Conservation (phyloP, 2,113 vertebrate species). For the Choloepus hoffmanni region DNA sequence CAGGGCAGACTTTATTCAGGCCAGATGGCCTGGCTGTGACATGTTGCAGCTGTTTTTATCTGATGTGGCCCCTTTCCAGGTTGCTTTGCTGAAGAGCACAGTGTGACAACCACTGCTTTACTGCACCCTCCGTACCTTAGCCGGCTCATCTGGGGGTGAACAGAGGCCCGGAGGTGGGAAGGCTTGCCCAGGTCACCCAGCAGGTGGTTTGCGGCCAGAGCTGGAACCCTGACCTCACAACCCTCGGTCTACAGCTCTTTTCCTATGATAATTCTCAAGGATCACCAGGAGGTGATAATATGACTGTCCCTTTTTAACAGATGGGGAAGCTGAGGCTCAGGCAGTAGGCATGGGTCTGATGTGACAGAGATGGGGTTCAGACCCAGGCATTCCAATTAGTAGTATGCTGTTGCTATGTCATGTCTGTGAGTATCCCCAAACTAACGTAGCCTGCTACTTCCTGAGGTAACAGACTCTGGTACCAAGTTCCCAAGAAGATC, state of each 20-base stretch:
- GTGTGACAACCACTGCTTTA: neutral
- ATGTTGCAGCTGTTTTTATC: neutral
- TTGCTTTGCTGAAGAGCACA: neutral
- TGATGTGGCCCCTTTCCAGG: neutral
- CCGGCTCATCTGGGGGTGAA: neutral
- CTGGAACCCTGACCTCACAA: neutral
- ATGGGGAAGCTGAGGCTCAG: neutral
- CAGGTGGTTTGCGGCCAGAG: neutral
- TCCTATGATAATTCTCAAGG: neutral
- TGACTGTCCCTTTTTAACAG: neutral
- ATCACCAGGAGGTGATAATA: rapidly evolving
- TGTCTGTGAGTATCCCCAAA: rapidly evolving
- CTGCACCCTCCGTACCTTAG: neutral
- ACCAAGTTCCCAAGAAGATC: neutral
- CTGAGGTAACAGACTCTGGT: neutral
- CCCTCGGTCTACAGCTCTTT: neutral
- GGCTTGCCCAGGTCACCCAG: neutral
- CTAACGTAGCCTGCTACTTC: neutral
- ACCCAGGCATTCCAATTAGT: neutral
- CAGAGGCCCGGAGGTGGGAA: neutral
- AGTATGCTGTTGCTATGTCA: neutral
- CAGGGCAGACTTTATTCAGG: neutral
- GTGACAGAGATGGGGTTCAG: neutral
- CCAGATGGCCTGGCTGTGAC: neutral
- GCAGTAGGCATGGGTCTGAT: neutral